Conservation (phyloP, 2,113 vertebrate species). For the Paramormyrops kingsleyae region DNA sequence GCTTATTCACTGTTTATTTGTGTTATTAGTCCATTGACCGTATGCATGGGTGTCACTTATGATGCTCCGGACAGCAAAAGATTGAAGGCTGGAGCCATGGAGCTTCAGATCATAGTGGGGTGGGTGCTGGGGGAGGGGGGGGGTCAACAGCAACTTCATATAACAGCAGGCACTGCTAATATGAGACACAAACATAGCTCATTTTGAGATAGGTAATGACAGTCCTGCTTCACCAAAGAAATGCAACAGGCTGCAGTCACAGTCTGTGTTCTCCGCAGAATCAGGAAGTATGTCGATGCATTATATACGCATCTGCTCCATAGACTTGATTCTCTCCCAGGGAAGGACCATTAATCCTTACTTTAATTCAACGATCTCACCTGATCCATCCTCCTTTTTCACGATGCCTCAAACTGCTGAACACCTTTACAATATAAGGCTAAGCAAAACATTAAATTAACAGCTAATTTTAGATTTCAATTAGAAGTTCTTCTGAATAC, state of each 20-base stretch:
- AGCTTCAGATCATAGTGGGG: neutral
- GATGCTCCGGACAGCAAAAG: neutral
- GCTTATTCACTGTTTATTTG: neutral
- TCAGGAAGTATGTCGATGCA: neutral
- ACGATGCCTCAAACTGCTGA: neutral
- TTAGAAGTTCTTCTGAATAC: conserved; percentile 4
- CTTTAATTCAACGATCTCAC: neutral
- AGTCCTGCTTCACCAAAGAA: neutral
- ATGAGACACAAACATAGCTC: neutral
- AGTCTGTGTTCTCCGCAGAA: neutral
- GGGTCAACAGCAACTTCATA: neutral
- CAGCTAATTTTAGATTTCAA: neutral
- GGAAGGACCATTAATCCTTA: neutral
- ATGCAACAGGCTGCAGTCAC: neutral
- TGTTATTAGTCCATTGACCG: neutral
- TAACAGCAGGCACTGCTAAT: neutral
- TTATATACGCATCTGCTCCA: neutral
- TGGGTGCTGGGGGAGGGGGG: neutral
- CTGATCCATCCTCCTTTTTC: neutral
- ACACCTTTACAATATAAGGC: neutral
- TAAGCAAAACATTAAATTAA: neutral
- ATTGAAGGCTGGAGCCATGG: neutral
- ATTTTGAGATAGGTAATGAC: neutral
- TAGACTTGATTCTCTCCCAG: neutral
- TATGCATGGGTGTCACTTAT: neutral